A percentile compares a stretch with the other conserved stretches of the same genome.
Conservation (phyloP, 2,113 vertebrate species). For the Hydropotes inermis region DNA sequence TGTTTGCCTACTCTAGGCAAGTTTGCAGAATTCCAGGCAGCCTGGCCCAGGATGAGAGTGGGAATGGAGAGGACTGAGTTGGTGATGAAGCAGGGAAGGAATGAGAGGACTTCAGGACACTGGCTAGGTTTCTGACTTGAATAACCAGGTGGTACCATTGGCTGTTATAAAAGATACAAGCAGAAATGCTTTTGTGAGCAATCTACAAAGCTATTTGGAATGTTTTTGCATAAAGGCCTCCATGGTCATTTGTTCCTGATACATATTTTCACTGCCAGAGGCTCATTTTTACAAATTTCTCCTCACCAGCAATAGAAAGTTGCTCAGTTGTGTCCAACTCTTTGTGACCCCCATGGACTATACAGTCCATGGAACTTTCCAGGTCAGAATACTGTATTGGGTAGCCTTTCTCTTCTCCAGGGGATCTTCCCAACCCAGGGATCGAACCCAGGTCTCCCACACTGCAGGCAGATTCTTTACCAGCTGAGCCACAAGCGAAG, state of each 20-base stretch:
- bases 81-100: neutral
- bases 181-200: neutral
- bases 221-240: neutral
- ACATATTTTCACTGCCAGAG: neutral
- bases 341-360: neutral
- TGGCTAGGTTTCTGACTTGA: neutral
- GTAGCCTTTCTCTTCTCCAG: neutral
- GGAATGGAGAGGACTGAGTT: neutral
- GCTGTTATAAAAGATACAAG: neutral
- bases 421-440: neutral
- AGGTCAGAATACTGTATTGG: neutral
- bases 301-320: neutral
- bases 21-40: neutral
- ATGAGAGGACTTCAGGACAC: neutral
- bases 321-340: neutral
- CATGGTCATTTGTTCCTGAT: neutral
- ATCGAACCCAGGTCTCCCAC: fast-evolving
- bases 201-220: neutral
- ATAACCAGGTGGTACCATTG: too few species aligned
- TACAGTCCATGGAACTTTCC: neutral
- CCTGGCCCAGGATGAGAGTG: neutral
- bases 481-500: neutral
- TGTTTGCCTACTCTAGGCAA: neutral
- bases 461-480: neutral
- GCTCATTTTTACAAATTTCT: neutral